phyloP scores from a whole-genome alignment of 2,113 vertebrate species.

The Brachionichthys hirsutus region DNA sequence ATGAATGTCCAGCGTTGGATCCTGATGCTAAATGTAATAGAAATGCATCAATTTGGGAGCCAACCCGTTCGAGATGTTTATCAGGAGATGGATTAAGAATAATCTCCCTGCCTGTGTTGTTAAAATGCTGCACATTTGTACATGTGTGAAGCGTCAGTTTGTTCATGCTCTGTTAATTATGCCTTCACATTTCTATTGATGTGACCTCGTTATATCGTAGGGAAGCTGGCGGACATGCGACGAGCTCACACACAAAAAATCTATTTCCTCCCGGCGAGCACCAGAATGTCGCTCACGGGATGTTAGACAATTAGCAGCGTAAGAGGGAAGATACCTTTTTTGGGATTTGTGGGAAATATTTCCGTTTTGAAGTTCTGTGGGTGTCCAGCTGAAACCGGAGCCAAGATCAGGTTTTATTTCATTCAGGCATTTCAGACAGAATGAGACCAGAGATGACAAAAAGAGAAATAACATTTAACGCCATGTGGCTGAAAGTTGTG shows the following conservation, averaged over 20 bases:
- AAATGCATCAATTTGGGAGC: constrained; percentile 44
- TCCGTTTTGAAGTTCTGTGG: constrained; percentile 86
- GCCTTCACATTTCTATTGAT: neutral
- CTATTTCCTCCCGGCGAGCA: constrained; percentile 46
- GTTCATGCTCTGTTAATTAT: constrained; percentile 11
- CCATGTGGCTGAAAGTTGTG: constrained; percentile 16
- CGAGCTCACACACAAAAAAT: constrained; percentile 25
- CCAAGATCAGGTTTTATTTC: constrained; percentile 49
- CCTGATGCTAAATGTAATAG: constrained; percentile 40
- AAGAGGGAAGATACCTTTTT: constrained; percentile 80
- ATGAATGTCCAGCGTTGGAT: constrained; percentile 68
- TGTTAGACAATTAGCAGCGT: constrained; percentile 11
- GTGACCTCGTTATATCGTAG: neutral
- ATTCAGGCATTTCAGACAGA: constrained; percentile 46
- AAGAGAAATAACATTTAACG: constrained; percentile 38
- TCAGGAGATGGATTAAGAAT: constrained; percentile 29
- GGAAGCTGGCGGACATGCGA: constrained; percentile 24
- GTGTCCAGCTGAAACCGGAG: constrained; percentile 80
- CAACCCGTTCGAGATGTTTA: constrained; percentile 9
- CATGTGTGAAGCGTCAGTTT: constrained; percentile 1
- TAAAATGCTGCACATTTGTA: constrained; percentile 8
- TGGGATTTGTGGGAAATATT: constrained; percentile 84
- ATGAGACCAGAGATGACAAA: constrained; percentile 39
- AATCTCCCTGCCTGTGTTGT: constrained; percentile 18
- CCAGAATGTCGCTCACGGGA: constrained; percentile 7